Evolutionary conservation across 2,797 vertebrate genomes (phyloP), one percentile per base, ranked within the genome.

Genomic region (Eidolon dupreanum): DNA sequence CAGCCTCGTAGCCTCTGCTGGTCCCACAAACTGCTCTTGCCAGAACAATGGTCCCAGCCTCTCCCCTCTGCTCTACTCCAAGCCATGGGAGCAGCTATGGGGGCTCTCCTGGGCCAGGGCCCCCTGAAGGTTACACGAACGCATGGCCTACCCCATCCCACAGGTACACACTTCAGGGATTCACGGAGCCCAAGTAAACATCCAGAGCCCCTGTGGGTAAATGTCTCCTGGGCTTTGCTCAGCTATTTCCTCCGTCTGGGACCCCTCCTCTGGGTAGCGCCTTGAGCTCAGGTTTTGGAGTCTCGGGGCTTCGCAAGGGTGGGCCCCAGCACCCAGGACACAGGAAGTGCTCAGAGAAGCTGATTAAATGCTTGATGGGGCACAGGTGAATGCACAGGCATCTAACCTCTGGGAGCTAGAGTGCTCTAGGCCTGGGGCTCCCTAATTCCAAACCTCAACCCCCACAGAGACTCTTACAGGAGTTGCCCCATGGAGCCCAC

Each of bases 41-140:
- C 43, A 36, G 36, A 49, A 49, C 4, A 38, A 33, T 22, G 10
- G 20, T 3, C 36, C 5, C 2, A 26, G 31, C 6, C 70, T 59
- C 16, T 24, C 38, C 12, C 7, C 33, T 19, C 63, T 8, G 1
- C 63, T 55, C 88, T 17, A n/a, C 26, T 38, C 41, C 20, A 51
- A 17, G 49, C 20, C 0, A 0, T 2, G 31, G 22, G 61, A 22
- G 22, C 82, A 20, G 17, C 3, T 2, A 2, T 0, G 0, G 26
- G 1, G 46, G 38, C 61, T 33, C 38, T n/a, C 38, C 22, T 38
- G 46, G 57, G 31, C 19, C 15, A 28, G 68, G 33, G 20, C 22
- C 12, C 24, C 10, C 20, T 0, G 10, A 19, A 38, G 53, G 19
- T n/a, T 5, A 15, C 51, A 13, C 1, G 38, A 46, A 33, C 2